These are phyloP conservation scores for Elaphurus davidianus DNA, from an alignment of 2,113 vertebrate species.

Conservation along the genomic window DNA sequence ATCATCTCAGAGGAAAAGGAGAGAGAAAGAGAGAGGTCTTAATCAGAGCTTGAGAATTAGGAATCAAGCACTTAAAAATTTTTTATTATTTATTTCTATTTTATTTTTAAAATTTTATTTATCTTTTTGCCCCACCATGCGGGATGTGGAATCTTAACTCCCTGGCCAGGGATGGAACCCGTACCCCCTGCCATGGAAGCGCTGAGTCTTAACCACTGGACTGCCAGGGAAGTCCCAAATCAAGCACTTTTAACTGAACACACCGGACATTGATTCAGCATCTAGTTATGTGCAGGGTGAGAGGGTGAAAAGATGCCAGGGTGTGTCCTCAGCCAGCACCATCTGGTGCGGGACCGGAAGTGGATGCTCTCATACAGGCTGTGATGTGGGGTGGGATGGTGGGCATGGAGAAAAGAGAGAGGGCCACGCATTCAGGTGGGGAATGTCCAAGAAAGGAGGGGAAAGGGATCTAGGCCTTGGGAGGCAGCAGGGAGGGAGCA, in stretches of 20 bases:
- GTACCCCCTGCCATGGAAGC: not conserved
- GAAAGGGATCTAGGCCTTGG: not conserved
- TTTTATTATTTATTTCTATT: not conserved
- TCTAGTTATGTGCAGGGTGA: not conserved
- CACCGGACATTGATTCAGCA: not conserved
- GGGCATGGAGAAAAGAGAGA: not conserved
- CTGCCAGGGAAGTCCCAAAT: not conserved
- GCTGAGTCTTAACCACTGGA: not conserved
- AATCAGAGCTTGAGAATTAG: not conserved
- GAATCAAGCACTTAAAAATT: not conserved
- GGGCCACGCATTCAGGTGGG: not conserved
- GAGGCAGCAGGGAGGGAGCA: not conserved
- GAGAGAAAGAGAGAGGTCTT: not conserved
- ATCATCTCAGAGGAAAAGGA: not conserved
- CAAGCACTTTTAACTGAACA: not conserved
- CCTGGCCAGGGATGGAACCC: not conserved
- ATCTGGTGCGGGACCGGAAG: not conserved
- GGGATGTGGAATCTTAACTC: not conserved
- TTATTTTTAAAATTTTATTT: not conserved
- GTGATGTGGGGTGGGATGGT: not conserved
- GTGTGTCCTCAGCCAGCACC: conserved; percentile 39
- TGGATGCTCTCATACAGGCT: not conserved
- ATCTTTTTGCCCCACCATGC: not conserved
- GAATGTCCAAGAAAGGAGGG: not conserved
- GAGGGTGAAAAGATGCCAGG: not conserved